These are phyloP conservation scores for Ophion slaviceki DNA, from an alignment of 2,888 invertebrate genomes.

Conservation along the genomic window DNA sequence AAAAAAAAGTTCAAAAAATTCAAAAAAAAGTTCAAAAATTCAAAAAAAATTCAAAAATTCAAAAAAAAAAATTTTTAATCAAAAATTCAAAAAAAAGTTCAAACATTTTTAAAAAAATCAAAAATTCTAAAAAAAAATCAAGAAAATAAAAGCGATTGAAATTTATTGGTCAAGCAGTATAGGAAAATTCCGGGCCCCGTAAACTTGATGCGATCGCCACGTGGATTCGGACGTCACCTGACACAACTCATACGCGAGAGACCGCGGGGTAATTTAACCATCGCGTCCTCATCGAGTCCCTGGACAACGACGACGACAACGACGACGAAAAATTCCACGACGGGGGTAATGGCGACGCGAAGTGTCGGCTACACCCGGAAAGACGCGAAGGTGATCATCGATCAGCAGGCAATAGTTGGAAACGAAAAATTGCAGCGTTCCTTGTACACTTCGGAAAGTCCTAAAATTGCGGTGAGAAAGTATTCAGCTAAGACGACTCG, in stretches of 20 bases:
- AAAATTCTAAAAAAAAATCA: neutral
- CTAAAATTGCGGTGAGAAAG: no score
- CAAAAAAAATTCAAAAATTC: no score
- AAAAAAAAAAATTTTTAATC: neutral
- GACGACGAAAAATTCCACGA: slow-evolving; percentile 21
- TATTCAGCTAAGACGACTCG: no score
- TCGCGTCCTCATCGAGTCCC: slow-evolving; percentile 9
- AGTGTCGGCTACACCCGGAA: neutral
- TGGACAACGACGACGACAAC: neutral
- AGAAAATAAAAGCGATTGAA: neutral
- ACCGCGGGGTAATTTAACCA: slow-evolving; percentile 6
- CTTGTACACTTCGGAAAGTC: no score
- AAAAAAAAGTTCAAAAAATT: no score
- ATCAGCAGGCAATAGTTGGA: no score
- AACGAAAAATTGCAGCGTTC: no score
- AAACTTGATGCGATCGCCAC: slow-evolving; percentile 13
- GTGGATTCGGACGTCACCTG: slow-evolving; percentile 47
- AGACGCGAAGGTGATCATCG: no score
- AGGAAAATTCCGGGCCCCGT: slow-evolving; percentile 14
- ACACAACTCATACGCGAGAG: slow-evolving; percentile 29
- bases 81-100: no score
- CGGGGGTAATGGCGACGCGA: slow-evolving; percentile 11
- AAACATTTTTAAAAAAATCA: no score
- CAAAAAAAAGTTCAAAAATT: neutral
- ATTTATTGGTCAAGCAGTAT: slow-evolving; percentile 5